phyloP scores from a whole-genome alignment of 2,113 vertebrate genomes.

The Orcinus orca region DNA sequence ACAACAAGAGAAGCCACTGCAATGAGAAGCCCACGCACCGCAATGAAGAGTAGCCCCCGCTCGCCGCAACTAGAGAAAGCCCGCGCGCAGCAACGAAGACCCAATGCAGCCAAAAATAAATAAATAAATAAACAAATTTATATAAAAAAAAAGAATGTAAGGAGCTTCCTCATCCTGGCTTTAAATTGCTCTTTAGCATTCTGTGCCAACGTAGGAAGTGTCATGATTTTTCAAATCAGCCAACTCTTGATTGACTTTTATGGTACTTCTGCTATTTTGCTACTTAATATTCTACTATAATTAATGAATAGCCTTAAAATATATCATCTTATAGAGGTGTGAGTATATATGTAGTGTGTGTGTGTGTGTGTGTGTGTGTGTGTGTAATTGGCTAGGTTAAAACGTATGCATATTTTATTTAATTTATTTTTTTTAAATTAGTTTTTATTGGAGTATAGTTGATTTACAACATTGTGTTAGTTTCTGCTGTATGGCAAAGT shows the following conservation, averaged over 20 bases:
- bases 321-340: not conserved
- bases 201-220: not conserved
- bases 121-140: too few relatives aligned
- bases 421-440: too few relatives aligned
- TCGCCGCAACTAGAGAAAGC: too few relatives aligned
- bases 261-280: not conserved
- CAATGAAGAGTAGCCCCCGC: too few relatives aligned
- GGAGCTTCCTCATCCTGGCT: not conserved
- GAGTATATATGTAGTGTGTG: not conserved
- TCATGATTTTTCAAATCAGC: not conserved
- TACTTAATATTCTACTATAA: not conserved
- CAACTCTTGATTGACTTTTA: not conserved
- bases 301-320: not conserved
- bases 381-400: not conserved
- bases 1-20: too few relatives aligned
- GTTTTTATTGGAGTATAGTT: too few relatives aligned
- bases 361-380: not conserved
- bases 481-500: too few relatives aligned
- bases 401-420: not conserved
- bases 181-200: not conserved
- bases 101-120: too few relatives aligned
- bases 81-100: too few relatives aligned
- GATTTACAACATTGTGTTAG: too few relatives aligned
- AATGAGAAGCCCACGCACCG: too few relatives aligned
- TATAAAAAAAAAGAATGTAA: not conserved